Conservation (phyloP, 2,113 vertebrate species). For the Psittacus erithacus region DNA sequence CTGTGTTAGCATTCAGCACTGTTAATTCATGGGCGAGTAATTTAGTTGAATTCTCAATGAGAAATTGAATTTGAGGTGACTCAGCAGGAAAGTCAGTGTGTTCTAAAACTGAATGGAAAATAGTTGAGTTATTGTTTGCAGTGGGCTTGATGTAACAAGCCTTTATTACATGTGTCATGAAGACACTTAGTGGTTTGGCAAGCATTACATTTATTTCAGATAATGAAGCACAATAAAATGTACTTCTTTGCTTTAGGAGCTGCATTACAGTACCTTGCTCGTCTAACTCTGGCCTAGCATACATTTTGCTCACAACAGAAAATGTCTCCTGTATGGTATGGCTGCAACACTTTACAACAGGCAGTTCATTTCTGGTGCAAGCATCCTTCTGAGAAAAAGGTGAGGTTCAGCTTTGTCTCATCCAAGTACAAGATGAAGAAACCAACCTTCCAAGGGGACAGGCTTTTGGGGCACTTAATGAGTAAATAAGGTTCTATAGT, state of each 20-base stretch:
- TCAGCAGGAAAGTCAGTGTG: constrained; percentile 56
- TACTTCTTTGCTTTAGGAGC: neutral
- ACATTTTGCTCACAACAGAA: neutral
- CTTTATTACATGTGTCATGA: neutral
- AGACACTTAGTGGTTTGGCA: neutral
- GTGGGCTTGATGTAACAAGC: neutral
- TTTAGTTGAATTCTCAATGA: constrained; percentile 64
- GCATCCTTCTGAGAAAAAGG: neutral
- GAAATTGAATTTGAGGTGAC: constrained; percentile 61
- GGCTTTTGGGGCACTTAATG: neutral
- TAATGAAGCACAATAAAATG: neutral
- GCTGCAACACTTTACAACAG: rapidly evolving
- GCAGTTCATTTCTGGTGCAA: neutral
- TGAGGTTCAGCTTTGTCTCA: neutral
- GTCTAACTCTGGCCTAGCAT: neutral
- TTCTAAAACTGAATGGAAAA: constrained; percentile 41
- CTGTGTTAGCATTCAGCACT: constrained; percentile 57
- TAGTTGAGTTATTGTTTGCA: neutral
- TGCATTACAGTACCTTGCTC: neutral
- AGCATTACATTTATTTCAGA: constrained; percentile 26
- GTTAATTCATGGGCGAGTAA: constrained; percentile 60
- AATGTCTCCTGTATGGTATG: neutral
- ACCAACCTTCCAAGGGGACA: neutral
- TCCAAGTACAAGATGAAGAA: neutral
- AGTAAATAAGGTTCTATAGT: neutral